These are phyloP conservation scores for Sesia bembeciformis DNA, from an alignment of 2,888 invertebrate species.

Conservation along the genomic window DNA sequence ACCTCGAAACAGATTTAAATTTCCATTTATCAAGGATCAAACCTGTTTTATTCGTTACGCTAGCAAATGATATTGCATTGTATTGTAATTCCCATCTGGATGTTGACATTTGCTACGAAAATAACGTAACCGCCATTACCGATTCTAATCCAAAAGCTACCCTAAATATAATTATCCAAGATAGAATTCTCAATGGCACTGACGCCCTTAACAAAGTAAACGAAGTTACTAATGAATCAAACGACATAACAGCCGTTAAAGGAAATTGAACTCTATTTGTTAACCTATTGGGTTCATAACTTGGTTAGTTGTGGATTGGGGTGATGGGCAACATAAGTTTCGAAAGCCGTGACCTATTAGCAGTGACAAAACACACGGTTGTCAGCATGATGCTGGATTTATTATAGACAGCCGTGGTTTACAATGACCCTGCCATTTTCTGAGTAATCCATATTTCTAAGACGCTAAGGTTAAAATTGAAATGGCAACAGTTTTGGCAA, in stretches of 20 bases:
- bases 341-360: slow-evolving; percentile 56
- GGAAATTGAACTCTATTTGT: not conserved
- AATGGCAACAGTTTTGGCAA: slow-evolving; percentile 6
- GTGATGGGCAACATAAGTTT: slow-evolving; percentile 38
- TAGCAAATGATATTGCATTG: slow-evolving; percentile 54
- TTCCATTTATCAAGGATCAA: slow-evolving; percentile 53
- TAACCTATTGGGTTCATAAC: not conserved
- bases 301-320: not conserved
- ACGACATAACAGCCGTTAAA: not conserved
- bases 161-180: not conserved
- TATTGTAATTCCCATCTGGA: slow-evolving; percentile 39
- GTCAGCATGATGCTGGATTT: slow-evolving; percentile 59
- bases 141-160: slow-evolving; percentile 8
- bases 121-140: slow-evolving; percentile 5
- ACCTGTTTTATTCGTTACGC: slow-evolving; percentile 49
- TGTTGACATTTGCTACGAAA: slow-evolving; percentile 3
- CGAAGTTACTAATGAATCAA: not conserved
- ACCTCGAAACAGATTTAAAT: slow-evolving; percentile 49
- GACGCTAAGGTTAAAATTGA: slow-evolving; percentile 9
- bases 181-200: slow-evolving; percentile 6
- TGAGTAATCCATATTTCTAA: slow-evolving; percentile 5
- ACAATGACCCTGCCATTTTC: slow-evolving; percentile 4
- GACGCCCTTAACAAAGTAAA: not conserved
- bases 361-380: slow-evolving; percentile 61
- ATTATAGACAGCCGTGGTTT: slow-evolving; percentile 18